Evolutionary conservation across 2,888 invertebrate genomes (phyloP).

Genomic region (Danaus chrysippus): DNA sequence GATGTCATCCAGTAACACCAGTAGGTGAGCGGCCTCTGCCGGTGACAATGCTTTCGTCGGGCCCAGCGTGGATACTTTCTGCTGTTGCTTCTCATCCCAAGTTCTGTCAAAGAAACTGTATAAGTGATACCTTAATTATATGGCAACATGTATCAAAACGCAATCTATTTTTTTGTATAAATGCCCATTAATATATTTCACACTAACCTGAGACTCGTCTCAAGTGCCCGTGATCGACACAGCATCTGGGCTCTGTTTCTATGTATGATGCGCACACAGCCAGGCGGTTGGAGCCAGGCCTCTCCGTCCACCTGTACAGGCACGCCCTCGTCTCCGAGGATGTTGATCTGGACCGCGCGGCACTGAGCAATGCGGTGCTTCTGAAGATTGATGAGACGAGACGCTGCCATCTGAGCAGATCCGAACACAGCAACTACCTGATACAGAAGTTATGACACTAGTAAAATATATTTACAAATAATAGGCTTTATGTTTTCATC

Average conservation of each 20-base stretch:
- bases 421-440: constrained; percentile 95
- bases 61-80: constrained; percentile 55
- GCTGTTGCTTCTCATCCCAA: constrained; percentile 73
- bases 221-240: constrained; percentile 92
- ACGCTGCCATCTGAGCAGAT: constrained; percentile 98
- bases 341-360: constrained; percentile 96
- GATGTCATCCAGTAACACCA: constrained; percentile 90
- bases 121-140: not conserved
- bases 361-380: constrained; percentile 99
- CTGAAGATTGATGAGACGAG: constrained; percentile 95
- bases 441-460: not conserved
- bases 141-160: too few species aligned
- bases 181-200: not conserved
- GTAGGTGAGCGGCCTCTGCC: constrained; percentile 84
- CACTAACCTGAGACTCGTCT: constrained; percentile 87
- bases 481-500: too few species aligned
- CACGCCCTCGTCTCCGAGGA: constrained; percentile 94
- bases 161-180: not conserved
- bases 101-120: constrained; percentile 45
- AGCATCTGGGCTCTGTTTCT: constrained; percentile 98
- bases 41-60: constrained; percentile 57
- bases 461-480: too few species aligned
- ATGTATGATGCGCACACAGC: constrained; percentile 96
- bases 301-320: constrained; percentile 98
- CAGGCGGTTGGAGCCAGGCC: constrained; percentile 98